Conservation (phyloP, 2,113 vertebrate species). For the Antechinus flavipes region DNA sequence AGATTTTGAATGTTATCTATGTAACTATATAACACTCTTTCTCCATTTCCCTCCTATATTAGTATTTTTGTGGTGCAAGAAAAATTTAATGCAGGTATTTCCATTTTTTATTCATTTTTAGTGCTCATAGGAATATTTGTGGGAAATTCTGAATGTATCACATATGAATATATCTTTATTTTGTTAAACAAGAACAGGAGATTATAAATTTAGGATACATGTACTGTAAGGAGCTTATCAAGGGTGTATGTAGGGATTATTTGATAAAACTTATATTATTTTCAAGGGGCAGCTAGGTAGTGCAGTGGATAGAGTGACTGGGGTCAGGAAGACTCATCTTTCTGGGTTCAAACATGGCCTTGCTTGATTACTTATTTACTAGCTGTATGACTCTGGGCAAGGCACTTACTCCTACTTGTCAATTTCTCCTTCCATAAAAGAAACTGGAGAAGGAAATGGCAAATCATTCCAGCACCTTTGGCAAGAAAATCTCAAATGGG, state of each 20-base stretch:
- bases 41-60: neutral
- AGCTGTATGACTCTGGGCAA: neutral
- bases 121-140: neutral
- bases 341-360: neutral
- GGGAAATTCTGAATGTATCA: neutral
- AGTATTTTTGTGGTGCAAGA: neutral
- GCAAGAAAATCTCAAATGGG: neutral
- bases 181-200: neutral
- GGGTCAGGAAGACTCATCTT: neutral
- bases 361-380: no score
- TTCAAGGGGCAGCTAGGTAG: neutral
- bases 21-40: neutral
- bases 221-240: neutral
- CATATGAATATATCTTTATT: neutral
- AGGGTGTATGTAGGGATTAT: neutral
- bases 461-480: neutral
- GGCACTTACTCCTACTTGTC: neutral
- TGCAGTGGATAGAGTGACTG: neutral
- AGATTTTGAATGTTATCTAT: neutral
- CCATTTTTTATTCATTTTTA: neutral
- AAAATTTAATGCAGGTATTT: neutral
- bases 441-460: neutral
- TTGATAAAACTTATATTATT: neutral
- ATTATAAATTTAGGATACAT: neutral
- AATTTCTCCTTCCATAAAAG: neutral